Base-by-base conservation (phyloP, 1,140 invertebrate species). In the Rhopalosiphum padi region DNA sequence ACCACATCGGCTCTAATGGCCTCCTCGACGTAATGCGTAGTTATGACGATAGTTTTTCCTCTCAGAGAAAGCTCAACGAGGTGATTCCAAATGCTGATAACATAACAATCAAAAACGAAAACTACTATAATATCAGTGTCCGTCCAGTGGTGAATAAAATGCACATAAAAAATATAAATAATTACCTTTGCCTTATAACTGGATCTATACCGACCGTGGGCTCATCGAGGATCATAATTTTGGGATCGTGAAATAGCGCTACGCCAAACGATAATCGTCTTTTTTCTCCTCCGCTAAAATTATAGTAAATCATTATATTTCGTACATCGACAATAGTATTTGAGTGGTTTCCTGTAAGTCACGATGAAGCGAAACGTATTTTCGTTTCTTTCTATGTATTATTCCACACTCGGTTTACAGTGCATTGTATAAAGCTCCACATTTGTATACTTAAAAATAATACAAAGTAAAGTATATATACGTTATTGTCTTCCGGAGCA, bases 1-100 rank as follows among this genome's bases (percentile, higher is more conserved):
- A 98, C 98, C 96, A 96, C 97, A 95, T 98, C 96, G 30, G 98
- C 97, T 95, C 98, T 97, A 94, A 97, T 96, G 7, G 98, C 97
- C 95, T 99, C 98, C 95, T 99, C 98, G 86, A 99, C 98, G 94
- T 99, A 99, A 96, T 99, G 98, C 25, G 98, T 99, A 2, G 98
- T 99, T 90, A 99, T 98, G 77, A 99, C 97, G 46, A 98, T 96
- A 3, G 97, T 97, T 51, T 97, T 97, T 43, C 96, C 96, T 94
- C 96, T 96, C 94, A 95, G 95, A 35, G 98, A 97, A 18, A 98
- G 96, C 93, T 97, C 96, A 1, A 97, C 96, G n/a, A 99, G 95
- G 95, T 98, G 97, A 55, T 97, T 96, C 98, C 98, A 99, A 94
- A 99, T 99, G 94, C 98, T 99, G 94, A 83, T 94, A 94, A 46